Evolutionary conservation across 2,797 vertebrate species (phyloP), one percentile per base, ranked within the genome.

Genomic region (Orestias chungarensis): DNA sequence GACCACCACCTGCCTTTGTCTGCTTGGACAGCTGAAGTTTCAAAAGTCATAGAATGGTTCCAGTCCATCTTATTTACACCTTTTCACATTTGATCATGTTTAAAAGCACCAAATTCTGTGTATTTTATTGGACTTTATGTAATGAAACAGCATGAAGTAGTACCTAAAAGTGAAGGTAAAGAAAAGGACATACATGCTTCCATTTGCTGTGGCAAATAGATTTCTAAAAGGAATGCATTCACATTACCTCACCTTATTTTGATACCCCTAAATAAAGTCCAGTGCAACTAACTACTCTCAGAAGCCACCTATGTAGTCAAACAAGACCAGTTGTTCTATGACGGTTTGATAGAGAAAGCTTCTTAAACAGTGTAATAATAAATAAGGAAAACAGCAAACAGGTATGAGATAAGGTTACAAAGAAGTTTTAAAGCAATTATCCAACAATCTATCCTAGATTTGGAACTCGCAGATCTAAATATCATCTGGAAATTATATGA

Each of bases 1-100:
- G 67, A 76, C 73, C 74, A 83, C 80, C 87, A 89, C 85, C 86
- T 91, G 85, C 74, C 81, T 85, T 78, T 65, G 47, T 73, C 78
- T 71, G 67, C 81, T 59, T 64, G 71, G 82, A 84, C 49, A 55
- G 54, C 29, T 9, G 17, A 40, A 81, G 33, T 68, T 81, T 75
- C 55, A 78, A 68, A 44, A 33, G 0, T 67, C n/a, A 69, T 44
- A 15, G 59, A 59, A 57, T 33, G 71, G 61, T 50, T 68, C 78
- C 20, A 76, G 31, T 46, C 49, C 20, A 54, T 4, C n/a, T 25
- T 25, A 52, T 25, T 52, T 11, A 52, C n/a, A 52, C 25, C n/a
- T 50, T 50, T 25, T n/a, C 10, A 52, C 10, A 52, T 27, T 27
- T 25, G 11, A 3, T 25, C 3, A 3, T 4, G 27, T 52, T 52